These are phyloP conservation scores for Drosophila neocordata DNA, from an alignment of 1,140 invertebrate species.

Conservation along the genomic window DNA sequence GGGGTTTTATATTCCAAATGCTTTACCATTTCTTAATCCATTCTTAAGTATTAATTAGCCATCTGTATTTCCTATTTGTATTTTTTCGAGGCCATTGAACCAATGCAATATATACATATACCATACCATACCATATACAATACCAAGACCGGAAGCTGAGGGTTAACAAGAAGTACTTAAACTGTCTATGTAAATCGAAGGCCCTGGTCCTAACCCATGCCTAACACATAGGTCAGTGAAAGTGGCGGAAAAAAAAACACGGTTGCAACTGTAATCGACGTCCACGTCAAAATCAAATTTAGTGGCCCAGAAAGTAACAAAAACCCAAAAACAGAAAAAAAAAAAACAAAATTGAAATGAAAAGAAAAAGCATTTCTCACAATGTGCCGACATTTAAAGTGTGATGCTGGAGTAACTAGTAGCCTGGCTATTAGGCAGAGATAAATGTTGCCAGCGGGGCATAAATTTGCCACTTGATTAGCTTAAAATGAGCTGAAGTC, in stretches of 20 bases:
- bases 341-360: conserved; percentile 12
- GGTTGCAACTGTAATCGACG: conserved; percentile 36
- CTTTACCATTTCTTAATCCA: too few species aligned
- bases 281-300: conserved; percentile 33
- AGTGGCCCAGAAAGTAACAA: conserved; percentile 58
- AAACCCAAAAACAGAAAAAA: conserved; percentile 13
- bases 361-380: conserved; percentile 33
- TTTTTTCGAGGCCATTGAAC: not conserved
- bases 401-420: conserved; percentile 48
- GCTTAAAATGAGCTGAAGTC: conserved; percentile 44
- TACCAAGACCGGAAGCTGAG: not conserved
- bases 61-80: too few species aligned
- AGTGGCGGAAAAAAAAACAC: conserved; percentile 55
- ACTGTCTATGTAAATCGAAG: conserved; percentile 42
- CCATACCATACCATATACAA: not conserved
- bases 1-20: too few species aligned
- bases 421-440: conserved; percentile 42
- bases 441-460: conserved; percentile 29
- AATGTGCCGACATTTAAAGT: conserved; percentile 34
- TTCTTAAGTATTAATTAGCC: too few species aligned
- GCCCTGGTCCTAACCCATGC: not conserved
- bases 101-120: not conserved
- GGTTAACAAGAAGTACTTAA: conserved; percentile 10
- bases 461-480: conserved; percentile 73
- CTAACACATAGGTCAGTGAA: conserved; percentile 51